Base-by-base conservation (phyloP, 2,113 vertebrate genomes). In the Nothocercus julius region DNA sequence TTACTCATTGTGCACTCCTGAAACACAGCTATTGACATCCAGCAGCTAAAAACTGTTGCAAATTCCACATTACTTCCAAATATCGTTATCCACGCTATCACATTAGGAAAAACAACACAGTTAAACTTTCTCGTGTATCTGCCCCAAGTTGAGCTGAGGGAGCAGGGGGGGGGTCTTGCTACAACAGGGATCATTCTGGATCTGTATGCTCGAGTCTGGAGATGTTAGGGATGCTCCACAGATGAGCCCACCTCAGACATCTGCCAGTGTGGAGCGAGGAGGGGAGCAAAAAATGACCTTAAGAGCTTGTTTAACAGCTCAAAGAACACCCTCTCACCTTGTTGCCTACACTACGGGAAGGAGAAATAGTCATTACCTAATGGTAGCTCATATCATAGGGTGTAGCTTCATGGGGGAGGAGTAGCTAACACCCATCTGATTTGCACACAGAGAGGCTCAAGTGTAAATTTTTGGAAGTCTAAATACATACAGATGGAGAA, bases 361-460 rank as follows among this genome's bases (percentile, higher is more conserved):
- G 56, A 40, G 56, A 91, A 90, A 32, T 79, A 85, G 47, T 75
- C 81, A 58, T 66, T 96, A 92, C 47, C 38, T 84, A 45, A 76
- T 53, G 44, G 76, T 3, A 88, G 62, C 47, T 93, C 77, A 47
- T 86, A 62, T 90, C 70, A 34, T 7, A 51, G 91, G 88, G 86
- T 84, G 95, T 86, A 92, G 69, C 61, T 68, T 9, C 0, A 18
- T 4, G 22, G 53, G 74, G 90, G 89, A 94, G 83, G 80, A 97
- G 77, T 32, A 95, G 92, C 61, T 93, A 79, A 90, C 91, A 90
- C 83, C 47, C 66, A 89, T 82, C 86, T 15, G 12, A 21, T 82
- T 91, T 94, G 69, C 83, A 82, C 72, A 63, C 28, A 81, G 54
- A 44, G 21, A 45, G 53, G 87, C 32, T 87, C 61, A 72, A 84